phyloP scores from a whole-genome alignment of 2,888 invertebrate species.

The Dasypolia templi region DNA sequence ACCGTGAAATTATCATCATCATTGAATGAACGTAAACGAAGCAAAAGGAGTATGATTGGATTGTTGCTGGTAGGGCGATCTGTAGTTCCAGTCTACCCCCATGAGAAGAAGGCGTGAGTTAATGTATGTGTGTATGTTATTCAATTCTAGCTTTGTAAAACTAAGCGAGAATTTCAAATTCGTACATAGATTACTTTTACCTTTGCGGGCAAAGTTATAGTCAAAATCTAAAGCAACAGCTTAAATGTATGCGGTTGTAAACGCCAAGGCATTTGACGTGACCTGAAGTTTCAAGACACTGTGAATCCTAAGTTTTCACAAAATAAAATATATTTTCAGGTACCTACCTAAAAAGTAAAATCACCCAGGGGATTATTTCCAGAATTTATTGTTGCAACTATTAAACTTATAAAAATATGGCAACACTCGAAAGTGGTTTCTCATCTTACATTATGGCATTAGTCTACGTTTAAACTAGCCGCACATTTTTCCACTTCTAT shows the following conservation, averaged over 20 bases:
- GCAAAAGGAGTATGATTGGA: background rate
- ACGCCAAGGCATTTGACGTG: slow-evolving; percentile 13
- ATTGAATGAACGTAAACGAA: too few relatives aligned
- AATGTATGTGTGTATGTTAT: background rate
- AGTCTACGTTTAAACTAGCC: slow-evolving; percentile 38
- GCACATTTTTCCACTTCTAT: slow-evolving; percentile 46
- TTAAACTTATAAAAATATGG: slow-evolving; percentile 16
- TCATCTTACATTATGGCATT: slow-evolving; percentile 47
- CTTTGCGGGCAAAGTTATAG: background rate
- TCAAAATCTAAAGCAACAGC: background rate
- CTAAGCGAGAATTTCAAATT: background rate
- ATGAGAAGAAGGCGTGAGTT: background rate
- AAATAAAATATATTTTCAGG: slow-evolving; percentile 18
- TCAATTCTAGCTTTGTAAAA: background rate
- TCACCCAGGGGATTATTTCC: background rate
- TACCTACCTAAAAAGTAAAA: slow-evolving; percentile 7
- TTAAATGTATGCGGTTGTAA: background rate
- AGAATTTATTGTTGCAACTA: background rate
- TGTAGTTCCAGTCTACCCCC: too few relatives aligned
- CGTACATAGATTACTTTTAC: background rate
- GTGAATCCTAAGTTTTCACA: slow-evolving; percentile 7
- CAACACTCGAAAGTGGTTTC: slow-evolving; percentile 31
- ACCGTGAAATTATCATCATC: too few relatives aligned
- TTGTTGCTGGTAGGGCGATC: background rate
- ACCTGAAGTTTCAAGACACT: slow-evolving; percentile 16